Conservation (phyloP, 2,888 invertebrate species). For the Agrypnus murinus region DNA sequence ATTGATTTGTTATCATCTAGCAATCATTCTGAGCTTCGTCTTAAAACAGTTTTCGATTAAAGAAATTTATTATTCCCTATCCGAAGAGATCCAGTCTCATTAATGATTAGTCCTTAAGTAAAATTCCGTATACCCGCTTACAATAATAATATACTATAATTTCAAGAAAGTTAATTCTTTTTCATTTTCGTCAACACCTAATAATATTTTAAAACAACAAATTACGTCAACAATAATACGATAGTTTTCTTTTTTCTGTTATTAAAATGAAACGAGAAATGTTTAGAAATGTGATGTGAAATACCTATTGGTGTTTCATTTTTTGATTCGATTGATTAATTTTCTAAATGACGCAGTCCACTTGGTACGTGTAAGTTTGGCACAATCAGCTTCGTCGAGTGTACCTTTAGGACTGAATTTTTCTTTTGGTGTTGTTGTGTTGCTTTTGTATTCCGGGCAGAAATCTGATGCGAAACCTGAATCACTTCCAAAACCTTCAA, state of each 20-base stretch:
- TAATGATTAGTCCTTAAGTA: background rate
- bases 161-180: no score
- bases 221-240: no score
- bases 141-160: background rate
- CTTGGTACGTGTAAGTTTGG: conserved; percentile 73
- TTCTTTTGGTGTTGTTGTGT: conserved; percentile 69
- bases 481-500: conserved; percentile 70
- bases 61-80: no score
- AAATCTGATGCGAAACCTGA: conserved; percentile 74
- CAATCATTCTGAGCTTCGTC: no score
- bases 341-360: conserved; percentile 79
- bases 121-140: conserved; percentile 1
- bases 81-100: no score
- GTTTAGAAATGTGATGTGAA: no score
- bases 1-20: no score
- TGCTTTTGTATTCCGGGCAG: conserved; percentile 70
- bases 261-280: no score
- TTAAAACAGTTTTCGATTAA: no score
- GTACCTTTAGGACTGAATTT: conserved; percentile 67
- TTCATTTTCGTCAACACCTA: no score
- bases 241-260: no score
- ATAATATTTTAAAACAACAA: no score
- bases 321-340: conserved; percentile 70
- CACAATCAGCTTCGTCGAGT: conserved; percentile 69
- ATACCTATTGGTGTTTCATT: conserved; percentile 56